phyloP scores from a whole-genome alignment of 2,797 vertebrate genomes.

The Epinephelus malabaricus region DNA sequence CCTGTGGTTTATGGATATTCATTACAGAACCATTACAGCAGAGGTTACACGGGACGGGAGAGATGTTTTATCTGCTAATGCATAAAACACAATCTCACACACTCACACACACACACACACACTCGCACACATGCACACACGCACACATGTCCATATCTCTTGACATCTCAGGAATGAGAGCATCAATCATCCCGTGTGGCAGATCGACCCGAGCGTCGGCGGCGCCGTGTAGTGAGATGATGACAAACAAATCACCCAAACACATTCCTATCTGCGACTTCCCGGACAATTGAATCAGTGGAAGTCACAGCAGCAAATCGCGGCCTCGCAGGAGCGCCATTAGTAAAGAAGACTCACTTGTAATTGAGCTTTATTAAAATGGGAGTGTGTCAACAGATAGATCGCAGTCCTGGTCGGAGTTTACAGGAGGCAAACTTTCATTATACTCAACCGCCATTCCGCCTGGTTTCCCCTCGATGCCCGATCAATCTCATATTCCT shows the following conservation, averaged over 20 bases:
- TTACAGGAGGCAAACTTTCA: slow-evolving; percentile 46
- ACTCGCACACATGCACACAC: slow-evolving; percentile 9
- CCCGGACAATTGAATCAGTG: slow-evolving; percentile 57
- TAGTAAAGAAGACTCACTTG: slow-evolving; percentile 19
- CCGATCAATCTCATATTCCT: slow-evolving; percentile 54
- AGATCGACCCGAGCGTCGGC: slow-evolving; percentile 57
- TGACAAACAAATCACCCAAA: slow-evolving; percentile 72
- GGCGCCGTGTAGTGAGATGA: slow-evolving; percentile 41
- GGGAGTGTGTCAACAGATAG: slow-evolving; percentile 19
- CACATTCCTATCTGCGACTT: slow-evolving; percentile 48
- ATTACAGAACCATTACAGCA: slow-evolving; percentile 81
- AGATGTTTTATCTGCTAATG: slow-evolving; percentile 74
- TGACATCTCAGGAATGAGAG: slow-evolving; percentile 72
- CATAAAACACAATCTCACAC: slow-evolving; percentile 56
- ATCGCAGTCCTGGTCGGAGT: neutral
- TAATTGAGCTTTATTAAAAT: slow-evolving; percentile 73
- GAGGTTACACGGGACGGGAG: slow-evolving; percentile 78
- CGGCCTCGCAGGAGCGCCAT: neutral
- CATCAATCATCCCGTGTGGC: slow-evolving; percentile 63
- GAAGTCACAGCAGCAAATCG: slow-evolving; percentile 31
- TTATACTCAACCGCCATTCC: slow-evolving; percentile 32
- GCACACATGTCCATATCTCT: slow-evolving; percentile 35
- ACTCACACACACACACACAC: slow-evolving; percentile 46
- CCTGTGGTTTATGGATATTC: slow-evolving; percentile 81
- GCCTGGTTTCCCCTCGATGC: neutral